phyloP scores from a whole-genome alignment of 2,113 vertebrate species.

The Zingel zingel region DNA sequence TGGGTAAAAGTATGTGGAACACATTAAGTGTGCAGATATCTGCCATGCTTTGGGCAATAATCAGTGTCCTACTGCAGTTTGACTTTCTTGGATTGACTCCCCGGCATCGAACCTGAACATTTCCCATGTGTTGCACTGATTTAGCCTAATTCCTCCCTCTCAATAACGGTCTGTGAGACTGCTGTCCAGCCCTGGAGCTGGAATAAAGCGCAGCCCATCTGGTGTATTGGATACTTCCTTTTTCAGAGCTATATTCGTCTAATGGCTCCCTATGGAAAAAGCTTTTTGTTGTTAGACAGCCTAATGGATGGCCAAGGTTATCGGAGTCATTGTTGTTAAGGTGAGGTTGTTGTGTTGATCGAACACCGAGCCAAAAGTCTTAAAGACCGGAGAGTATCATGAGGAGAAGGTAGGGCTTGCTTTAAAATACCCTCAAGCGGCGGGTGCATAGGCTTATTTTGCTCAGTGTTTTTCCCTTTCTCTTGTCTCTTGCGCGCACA shows the following conservation, averaged over 20 bases:
- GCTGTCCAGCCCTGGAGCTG: slow-evolving; percentile 69
- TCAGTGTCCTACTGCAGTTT: slow-evolving; percentile 55
- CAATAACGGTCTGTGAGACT: slow-evolving; percentile 45
- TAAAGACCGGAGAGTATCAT: slow-evolving; percentile 44
- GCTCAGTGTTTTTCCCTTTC: slow-evolving; percentile 13
- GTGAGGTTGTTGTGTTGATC: slow-evolving; percentile 70
- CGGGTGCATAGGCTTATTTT: not conserved
- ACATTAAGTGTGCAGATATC: not conserved
- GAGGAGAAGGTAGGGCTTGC: slow-evolving; percentile 36
- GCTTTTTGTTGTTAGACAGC: slow-evolving; percentile 76
- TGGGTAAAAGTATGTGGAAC: not conserved
- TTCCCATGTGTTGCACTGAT: slow-evolving; percentile 56
- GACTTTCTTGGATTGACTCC: slow-evolving; percentile 31
- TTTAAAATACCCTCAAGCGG: slow-evolving; percentile 49
- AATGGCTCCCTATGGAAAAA: slow-evolving; percentile 77
- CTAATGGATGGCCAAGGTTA: slow-evolving; percentile 78
- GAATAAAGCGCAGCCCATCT: slow-evolving; percentile 73
- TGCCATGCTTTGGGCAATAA: slow-evolving; percentile 22
- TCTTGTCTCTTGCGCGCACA: not conserved
- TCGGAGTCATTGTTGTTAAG: slow-evolving; percentile 71
- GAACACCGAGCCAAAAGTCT: slow-evolving; percentile 52
- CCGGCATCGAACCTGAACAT: slow-evolving; percentile 38
- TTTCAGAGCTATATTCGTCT: slow-evolving; percentile 73
- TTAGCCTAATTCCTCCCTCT: slow-evolving; percentile 52
- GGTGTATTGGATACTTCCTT: slow-evolving; percentile 71